Conservation (phyloP, 2,888 invertebrate species). For the Entomobrya multifasciata region DNA sequence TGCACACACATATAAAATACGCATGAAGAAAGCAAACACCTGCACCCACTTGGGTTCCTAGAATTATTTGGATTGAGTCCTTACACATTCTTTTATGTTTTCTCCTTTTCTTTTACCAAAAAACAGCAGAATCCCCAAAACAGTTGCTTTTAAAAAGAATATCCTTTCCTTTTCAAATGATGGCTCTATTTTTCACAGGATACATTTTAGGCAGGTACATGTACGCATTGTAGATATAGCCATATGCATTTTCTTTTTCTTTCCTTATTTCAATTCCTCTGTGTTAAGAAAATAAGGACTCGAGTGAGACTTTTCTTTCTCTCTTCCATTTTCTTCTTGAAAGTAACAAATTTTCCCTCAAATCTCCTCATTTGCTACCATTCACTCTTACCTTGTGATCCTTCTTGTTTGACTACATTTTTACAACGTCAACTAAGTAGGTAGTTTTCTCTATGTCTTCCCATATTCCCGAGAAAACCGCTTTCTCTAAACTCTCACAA, state of each 20-base stretch:
- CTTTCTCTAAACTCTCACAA: not conserved
- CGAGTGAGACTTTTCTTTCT: not conserved
- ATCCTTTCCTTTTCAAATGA: conserved; percentile 20
- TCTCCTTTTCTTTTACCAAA: not conserved
- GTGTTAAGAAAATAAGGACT: too few species aligned
- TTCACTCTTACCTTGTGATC: conserved; percentile 36
- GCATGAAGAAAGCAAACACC: conserved; percentile 21
- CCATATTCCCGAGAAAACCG: not conserved
- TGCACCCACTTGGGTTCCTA: conserved; percentile 42
- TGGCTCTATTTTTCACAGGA: conserved; percentile 40
- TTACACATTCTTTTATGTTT: too few species aligned
- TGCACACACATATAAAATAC: too few species aligned
- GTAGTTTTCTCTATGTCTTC: not conserved
- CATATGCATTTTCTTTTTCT: too few species aligned
- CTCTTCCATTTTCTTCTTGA: conserved; percentile 26
- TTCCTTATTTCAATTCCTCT: too few species aligned
- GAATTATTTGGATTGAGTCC: too few species aligned
- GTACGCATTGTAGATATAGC: too few species aligned
- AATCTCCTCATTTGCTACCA: conserved; percentile 36
- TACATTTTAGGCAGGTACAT: too few species aligned
- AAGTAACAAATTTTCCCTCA: conserved; percentile 41
- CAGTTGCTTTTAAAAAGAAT: conserved; percentile 1
- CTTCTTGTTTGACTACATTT: conserved; percentile 30
- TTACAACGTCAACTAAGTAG: too few species aligned
- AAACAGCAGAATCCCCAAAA: conserved; percentile 12